Evolutionary conservation across 1,140 invertebrate genomes (phyloP).

Genomic region (Cydia pomonella): DNA sequence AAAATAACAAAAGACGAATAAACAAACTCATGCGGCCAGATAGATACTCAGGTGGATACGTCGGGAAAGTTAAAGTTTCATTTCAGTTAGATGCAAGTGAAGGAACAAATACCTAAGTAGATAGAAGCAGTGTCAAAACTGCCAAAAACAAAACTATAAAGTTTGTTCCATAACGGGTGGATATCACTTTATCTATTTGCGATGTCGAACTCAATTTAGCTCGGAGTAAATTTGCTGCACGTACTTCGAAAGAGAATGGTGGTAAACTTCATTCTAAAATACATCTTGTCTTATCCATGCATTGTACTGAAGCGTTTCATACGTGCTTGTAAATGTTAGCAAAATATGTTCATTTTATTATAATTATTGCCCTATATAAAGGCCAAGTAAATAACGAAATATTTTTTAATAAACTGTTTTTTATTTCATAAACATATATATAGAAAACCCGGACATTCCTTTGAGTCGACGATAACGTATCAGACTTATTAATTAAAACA

Average conservation of each 20-base stretch:
- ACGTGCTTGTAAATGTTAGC: background rate
- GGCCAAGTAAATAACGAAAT: no score
- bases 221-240: conserved; percentile 53
- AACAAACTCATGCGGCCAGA: conserved; percentile 60
- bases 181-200: conserved; percentile 77
- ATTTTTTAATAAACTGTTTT: no score
- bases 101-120: conserved; percentile 77
- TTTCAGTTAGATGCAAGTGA: conserved; percentile 69
- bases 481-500: background rate
- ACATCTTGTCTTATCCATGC: background rate
- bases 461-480: background rate
- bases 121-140: conserved; percentile 74
- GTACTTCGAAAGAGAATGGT: conserved; percentile 45
- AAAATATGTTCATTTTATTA: no score
- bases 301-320: background rate
- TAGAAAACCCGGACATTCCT: background rate
- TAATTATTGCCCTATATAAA: no score
- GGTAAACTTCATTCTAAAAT: background rate
- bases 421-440: no score
- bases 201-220: conserved; percentile 74
- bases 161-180: conserved; percentile 74
- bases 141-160: conserved; percentile 82
- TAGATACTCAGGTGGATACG: conserved; percentile 66
- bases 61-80: conserved; percentile 72
- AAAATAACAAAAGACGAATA: conserved; percentile 51